Evolutionary conservation across 2,888 invertebrate genomes (phyloP), one percentile per base, ranked within the genome.

Genomic region (Palloptera scutellata): DNA sequence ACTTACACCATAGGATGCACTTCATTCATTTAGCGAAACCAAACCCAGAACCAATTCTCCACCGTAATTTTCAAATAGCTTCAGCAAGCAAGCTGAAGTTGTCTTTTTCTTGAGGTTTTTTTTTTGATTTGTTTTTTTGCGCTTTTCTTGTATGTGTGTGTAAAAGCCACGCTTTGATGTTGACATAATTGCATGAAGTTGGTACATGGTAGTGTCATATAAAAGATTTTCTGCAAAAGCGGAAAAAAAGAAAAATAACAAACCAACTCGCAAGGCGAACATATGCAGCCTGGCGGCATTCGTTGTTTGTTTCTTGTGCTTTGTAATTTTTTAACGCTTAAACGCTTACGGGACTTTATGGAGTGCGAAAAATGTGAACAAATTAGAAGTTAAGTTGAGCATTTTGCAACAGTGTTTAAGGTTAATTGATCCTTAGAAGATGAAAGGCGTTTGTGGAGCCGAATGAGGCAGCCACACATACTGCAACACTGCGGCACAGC

Each of bases 361-460:
- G 78, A 74, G 57, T 74, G 78, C 79, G 75, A 73, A 78, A 75
- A 77, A 78, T 78, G 78, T 78, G 75, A 76, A 72, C 78, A 78
- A 78, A 78, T 79, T 78, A 78, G 78, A 76, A 69, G 74, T 69
- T 67, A 67, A 71, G 67, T 43, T 8, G 53, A 52, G 53, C 17
- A 3, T 40, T 52, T 40, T n/a, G 61, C 53, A 40, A 51, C 61
- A 52, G 30, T 15, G 41, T 52, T 61, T 61, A 51, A 52, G 53
- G 61, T 52, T 61, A 61, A 61, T 61, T 61, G 61, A 61, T 61
- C 61, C 61, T 61, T 61, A 30, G 52, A n/a, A 52, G 61, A 61
- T 61, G 61, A 61, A 61, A 61, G 61, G 53, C 53, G n/a, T 53
- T 53, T 48, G 19, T 15, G 15, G 48, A 8, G 48, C 10, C 6